phyloP scores from a whole-genome alignment of 2,888 invertebrate genomes.

The Tachina grossa region DNA sequence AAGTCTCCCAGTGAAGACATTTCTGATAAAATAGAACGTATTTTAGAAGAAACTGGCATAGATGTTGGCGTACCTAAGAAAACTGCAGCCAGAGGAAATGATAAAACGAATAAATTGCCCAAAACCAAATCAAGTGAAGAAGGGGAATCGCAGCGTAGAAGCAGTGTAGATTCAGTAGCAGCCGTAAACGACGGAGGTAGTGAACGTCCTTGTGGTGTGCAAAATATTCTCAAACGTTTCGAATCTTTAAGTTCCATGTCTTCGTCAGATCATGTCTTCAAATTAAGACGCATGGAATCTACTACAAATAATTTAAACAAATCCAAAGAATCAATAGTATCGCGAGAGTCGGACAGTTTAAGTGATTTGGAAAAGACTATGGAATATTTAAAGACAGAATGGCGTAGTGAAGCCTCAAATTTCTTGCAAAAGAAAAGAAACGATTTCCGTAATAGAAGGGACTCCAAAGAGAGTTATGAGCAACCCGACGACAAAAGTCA shows the following conservation, averaged over 20 bases:
- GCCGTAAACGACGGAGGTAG: conserved; percentile 70
- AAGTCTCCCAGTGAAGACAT: conserved; percentile 82
- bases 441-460: conserved; percentile 77
- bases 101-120: conserved; percentile 75
- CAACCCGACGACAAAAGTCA: conserved; percentile 65
- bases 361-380: conserved; percentile 81
- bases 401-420: conserved; percentile 81
- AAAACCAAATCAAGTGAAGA: conserved; percentile 80
- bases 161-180: not conserved
- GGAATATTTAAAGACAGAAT: conserved; percentile 81
- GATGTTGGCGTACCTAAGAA: conserved; percentile 76
- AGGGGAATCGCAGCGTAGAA: conserved; percentile 75
- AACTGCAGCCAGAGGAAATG: conserved; percentile 52
- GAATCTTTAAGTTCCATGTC: conserved; percentile 80
- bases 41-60: conserved; percentile 80
- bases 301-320: conserved; percentile 79
- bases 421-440: conserved; percentile 81
- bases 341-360: conserved; percentile 76
- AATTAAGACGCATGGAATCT: conserved; percentile 79
- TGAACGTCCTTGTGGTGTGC: conserved; percentile 76
- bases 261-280: conserved; percentile 75
- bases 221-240: conserved; percentile 79
- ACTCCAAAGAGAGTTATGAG: conserved; percentile 72
- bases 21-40: conserved; percentile 81
- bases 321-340: conserved; percentile 78